Base-by-base conservation (phyloP, 2,113 vertebrate species). In the Bostrychus sinensis region DNA sequence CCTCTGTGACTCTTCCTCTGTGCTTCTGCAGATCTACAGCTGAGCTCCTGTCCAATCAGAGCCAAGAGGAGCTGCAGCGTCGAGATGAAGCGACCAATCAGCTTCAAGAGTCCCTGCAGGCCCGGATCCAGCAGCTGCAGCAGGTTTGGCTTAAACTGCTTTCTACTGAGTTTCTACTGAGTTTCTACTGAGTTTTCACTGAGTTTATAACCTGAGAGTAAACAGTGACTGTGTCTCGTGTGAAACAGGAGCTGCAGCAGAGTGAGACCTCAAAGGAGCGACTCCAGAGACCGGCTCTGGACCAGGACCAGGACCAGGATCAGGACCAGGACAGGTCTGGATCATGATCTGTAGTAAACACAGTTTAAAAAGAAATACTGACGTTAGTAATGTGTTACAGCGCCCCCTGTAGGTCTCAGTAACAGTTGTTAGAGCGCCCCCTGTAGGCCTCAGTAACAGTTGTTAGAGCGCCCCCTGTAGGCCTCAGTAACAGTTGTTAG, bases 121-220 rank as follows among this genome's bases (percentile, higher is more conserved):
- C 90, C 73, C 95, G 95, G 86, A 93, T 95, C 30, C 93, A 94
- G 78, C 92, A 93, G 59, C 91, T 97, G 50, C 94, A 96, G 39
- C 92, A 96, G 94, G 96, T 95, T 8, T 32, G 30, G 5, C 8
- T 39, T 4, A 16, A 39, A 13, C 11, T 13, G 20, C n/a, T 16
- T 19, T 41, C 39, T 45, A 2, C 13, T 25, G n/a, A n/a, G n/a
- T n/a, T n/a, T n/a, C n/a, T n/a, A n/a, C n/a, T n/a, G n/a, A n/a
- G n/a, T n/a, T n/a, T n/a, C n/a, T n/a, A n/a, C n/a, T n/a, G n/a
- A n/a, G n/a, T n/a, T n/a, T n/a, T n/a, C n/a, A n/a, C n/a, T n/a
- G n/a, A n/a, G n/a, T n/a, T n/a, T n/a, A n/a, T n/a, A n/a, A n/a
- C n/a, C n/a, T n/a, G n/a, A n/a, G n/a, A n/a, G n/a, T n/a, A n/a